Percentiles rank a stretch among this genome's conserved stretches.
phyloP scores from a whole-genome alignment of 2,113 vertebrate genomes.

The Willisornis vidua region DNA sequence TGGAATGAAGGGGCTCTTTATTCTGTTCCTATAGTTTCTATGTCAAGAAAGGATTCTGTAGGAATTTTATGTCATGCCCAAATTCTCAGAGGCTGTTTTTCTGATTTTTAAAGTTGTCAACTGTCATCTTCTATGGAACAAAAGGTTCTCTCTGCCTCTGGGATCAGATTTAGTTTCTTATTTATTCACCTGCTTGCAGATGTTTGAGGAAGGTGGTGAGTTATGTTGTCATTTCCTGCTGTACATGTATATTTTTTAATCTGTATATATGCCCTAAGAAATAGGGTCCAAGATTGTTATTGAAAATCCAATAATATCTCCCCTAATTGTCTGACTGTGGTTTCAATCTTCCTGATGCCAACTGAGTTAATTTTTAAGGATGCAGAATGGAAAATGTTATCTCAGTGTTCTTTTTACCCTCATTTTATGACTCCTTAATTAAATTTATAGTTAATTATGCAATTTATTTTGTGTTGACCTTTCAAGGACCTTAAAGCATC shows the following conservation, averaged over 20 bases:
- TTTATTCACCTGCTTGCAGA: not conserved
- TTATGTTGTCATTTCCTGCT: not conserved
- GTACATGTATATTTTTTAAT: not conserved
- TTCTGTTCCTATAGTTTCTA: not conserved
- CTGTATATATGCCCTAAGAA: not conserved
- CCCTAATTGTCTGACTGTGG: not conserved
- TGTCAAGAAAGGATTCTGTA: not conserved
- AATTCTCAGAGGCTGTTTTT: not conserved
- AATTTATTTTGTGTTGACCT: slow-evolving; percentile 29
- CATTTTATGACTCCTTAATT: not conserved
- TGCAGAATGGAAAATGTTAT: slow-evolving; percentile 17
- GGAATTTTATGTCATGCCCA: not conserved
- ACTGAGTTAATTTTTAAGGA: not conserved
- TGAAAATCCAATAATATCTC: not conserved
- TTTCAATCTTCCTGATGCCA: not conserved
- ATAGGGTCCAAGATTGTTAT: not conserved
- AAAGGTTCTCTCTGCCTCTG: not conserved
- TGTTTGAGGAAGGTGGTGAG: not conserved
- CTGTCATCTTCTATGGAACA: not conserved
- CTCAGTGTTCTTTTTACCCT: not conserved
- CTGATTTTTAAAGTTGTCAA: not conserved
- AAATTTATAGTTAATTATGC: slow-evolving; percentile 21
- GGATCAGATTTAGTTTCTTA: not conserved
- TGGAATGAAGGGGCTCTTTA: not conserved
- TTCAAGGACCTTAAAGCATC: slow-evolving; percentile 14